A percentile compares a stretch with the other conserved stretches of the same genome.
Conservation (phyloP, 2,888 invertebrate species). For the Phoenoteleia sp. region DNA sequence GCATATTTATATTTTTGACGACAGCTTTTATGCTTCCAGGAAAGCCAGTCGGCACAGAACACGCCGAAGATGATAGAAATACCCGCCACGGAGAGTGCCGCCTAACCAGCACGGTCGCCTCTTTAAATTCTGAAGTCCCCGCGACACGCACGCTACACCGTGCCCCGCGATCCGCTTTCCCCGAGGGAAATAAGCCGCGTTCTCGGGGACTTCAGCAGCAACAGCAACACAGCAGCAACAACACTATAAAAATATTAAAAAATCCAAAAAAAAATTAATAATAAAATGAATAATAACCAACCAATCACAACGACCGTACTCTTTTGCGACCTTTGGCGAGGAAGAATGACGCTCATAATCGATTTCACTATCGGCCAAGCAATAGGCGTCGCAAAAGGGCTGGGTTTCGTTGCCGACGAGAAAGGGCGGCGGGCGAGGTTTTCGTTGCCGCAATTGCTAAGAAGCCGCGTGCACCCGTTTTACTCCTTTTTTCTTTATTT, state of each 20-base stretch:
- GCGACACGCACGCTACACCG: neutral
- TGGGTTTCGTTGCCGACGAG: conserved; percentile 29
- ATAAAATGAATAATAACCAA: conserved; percentile 77
- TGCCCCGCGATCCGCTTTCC: too few species aligned
- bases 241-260: conserved; percentile 79
- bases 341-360: conserved; percentile 21
- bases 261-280: conserved; percentile 74
- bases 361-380: conserved; percentile 27
- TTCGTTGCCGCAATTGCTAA: conserved; percentile 43
- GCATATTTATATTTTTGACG: neutral
- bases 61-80: conserved; percentile 79
- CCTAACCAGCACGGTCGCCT: conserved; percentile 85
- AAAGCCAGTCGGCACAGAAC: conserved; percentile 89
- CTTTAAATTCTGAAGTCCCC: conserved; percentile 40
- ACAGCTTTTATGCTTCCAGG: conserved; percentile 83
- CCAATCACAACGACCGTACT: conserved; percentile 40
- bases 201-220: conserved; percentile 75
- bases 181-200: neutral
- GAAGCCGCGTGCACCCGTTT: neutral
- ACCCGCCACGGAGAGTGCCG: conserved; percentile 89
- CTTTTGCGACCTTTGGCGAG: conserved; percentile 57
- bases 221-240: conserved; percentile 76
- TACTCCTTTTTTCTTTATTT: conserved; percentile 22
- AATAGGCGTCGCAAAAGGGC: conserved; percentile 58
- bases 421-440: conserved; percentile 63